These are phyloP conservation scores for Heliocidaris tuberculata DNA, from an alignment of 35 echinoderm and acorn worm genomes.

Conservation along the genomic window DNA sequence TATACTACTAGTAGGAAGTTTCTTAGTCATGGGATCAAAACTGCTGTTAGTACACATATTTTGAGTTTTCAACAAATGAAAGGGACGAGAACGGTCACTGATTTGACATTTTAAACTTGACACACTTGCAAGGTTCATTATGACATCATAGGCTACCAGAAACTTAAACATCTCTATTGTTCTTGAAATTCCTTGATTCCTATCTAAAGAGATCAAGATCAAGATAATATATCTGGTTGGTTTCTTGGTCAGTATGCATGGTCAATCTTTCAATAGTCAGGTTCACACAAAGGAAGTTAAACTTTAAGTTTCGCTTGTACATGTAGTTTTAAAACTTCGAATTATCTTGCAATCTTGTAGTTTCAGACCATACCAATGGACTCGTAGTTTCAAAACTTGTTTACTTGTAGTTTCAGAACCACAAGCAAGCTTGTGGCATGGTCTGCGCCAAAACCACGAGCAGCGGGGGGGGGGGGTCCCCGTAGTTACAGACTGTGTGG, in stretches of 20 bases:
- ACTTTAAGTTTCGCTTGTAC: too few relatives aligned
- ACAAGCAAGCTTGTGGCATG: too few relatives aligned
- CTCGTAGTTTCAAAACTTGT: too few relatives aligned
- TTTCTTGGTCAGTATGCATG: neutral
- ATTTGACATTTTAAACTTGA: constrained; percentile 5
- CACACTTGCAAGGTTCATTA: neutral
- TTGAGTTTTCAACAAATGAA: neutral
- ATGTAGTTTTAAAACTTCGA: too few relatives aligned
- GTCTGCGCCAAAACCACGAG: too few relatives aligned
- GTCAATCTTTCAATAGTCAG: too few relatives aligned
- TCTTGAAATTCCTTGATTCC: neutral
- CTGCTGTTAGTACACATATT: neutral
- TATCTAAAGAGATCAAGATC: neutral
- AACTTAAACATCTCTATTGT: neutral
- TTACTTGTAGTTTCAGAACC: too few relatives aligned
- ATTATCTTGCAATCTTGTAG: too few relatives aligned
- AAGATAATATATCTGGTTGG: neutral
- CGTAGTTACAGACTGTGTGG: too few relatives aligned
- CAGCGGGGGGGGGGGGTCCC: too few relatives aligned
- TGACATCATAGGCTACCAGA: neutral
- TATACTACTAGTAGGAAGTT: neutral
- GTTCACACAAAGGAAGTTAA: too few relatives aligned
- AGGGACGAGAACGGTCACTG: neutral
- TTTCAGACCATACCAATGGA: too few relatives aligned
- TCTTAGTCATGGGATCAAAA: neutral